Conservation (phyloP, 2,113 vertebrate genomes). For the Chloroceryle aenea region DNA sequence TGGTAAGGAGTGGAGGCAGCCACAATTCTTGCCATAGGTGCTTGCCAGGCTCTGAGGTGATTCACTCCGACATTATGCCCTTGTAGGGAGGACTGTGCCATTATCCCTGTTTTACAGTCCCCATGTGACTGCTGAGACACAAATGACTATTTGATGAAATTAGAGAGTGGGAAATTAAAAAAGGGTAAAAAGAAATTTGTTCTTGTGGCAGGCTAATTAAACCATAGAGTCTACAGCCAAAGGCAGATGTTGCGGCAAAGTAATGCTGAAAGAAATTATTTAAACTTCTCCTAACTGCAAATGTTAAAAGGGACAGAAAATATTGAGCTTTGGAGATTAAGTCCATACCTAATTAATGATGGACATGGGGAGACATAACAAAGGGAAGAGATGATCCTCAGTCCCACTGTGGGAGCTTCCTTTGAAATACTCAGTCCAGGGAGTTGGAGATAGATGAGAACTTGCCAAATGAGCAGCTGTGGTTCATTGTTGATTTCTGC, state of each 20-base stretch:
- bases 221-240: background rate
- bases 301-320: background rate
- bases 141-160: background rate
- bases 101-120: constrained; percentile 16
- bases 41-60: background rate
- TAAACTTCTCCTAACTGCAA: background rate
- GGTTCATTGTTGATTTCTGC: background rate
- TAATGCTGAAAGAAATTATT: background rate
- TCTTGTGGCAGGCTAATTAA: constrained; percentile 27
- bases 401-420: background rate
- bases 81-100: background rate
- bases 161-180: constrained; percentile 25
- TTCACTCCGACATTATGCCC: background rate
- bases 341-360: background rate
- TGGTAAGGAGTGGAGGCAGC: background rate
- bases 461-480: background rate
- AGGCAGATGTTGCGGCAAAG: background rate
- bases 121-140: background rate
- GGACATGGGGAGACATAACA: background rate
- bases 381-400: background rate
- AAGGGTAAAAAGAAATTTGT: background rate
- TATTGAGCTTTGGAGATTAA: background rate
- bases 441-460: background rate
- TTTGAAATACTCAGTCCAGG: background rate
- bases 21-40: background rate